Evolutionary conservation across 2,113 vertebrate species (phyloP).

Genomic region (Sardina pilchardus): DNA sequence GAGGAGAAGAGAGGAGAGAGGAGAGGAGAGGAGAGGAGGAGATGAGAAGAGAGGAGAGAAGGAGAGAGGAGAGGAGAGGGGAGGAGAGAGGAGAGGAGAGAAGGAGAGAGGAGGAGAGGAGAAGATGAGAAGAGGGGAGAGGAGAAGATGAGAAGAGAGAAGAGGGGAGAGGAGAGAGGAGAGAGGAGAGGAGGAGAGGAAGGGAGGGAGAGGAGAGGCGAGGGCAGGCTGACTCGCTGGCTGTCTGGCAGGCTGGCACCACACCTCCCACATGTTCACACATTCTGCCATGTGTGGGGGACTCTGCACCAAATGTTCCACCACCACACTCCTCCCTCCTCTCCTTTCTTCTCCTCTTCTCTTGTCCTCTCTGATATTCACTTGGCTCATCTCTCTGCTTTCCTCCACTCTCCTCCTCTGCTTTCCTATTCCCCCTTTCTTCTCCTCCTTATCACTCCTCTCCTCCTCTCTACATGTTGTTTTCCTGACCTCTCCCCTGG

Average conservation of each 20-base stretch:
- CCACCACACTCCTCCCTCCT: background rate
- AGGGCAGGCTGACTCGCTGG: constrained; percentile 41
- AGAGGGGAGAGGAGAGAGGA: background rate
- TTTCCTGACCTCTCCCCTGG: background rate
- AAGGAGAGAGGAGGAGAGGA: background rate
- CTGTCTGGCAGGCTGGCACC: constrained; percentile 25
- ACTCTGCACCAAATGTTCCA: background rate
- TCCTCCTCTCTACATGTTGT: background rate
- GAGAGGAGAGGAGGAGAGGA: no score
- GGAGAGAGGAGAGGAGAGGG: background rate
- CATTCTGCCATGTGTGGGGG: constrained; percentile 23
- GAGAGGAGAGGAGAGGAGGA: no score
- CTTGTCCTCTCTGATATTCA: no score
- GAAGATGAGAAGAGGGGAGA: background rate
- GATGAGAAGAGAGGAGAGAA: no score
- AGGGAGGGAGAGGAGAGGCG: background rate
- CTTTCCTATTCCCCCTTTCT: background rate
- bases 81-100: background rate
- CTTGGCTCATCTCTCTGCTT: no score
- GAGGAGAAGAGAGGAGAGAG: background rate
- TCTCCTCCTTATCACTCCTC: background rate
- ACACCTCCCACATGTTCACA: constrained; percentile 40
- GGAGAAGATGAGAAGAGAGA: no score
- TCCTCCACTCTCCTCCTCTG: background rate
- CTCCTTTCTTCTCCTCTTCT: background rate